Evolutionary conservation across 2,888 invertebrate genomes (phyloP).

Genomic region (Prostheceraeus crozeri): DNA sequence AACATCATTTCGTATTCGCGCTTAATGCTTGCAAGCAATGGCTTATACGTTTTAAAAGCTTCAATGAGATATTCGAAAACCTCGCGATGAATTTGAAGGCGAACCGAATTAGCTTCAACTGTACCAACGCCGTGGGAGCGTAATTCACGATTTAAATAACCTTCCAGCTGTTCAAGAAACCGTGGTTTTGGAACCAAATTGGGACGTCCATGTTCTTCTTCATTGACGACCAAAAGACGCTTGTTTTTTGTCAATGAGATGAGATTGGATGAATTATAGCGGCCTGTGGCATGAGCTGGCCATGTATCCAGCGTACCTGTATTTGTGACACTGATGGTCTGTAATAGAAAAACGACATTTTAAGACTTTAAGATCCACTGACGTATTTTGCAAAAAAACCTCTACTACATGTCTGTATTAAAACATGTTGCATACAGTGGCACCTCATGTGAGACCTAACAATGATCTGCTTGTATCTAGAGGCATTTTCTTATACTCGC

Average conservation of each 20-base stretch:
- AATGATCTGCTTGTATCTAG: no score
- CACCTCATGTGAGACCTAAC: no score
- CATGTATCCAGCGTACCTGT: no score
- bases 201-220: constrained; percentile 46
- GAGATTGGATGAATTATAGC: constrained; percentile 44
- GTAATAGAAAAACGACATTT: no score
- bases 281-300: constrained; percentile 56
- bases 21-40: constrained; percentile 53
- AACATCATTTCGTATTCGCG: constrained; percentile 58
- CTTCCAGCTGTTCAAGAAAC: constrained; percentile 55
- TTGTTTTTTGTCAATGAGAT: constrained; percentile 51
- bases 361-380: no score
- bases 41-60: constrained; percentile 57
- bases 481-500: no score
- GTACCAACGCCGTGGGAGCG: constrained; percentile 49
- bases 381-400: no score
- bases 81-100: constrained; percentile 47
- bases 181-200: constrained; percentile 49
- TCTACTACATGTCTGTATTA: no score
- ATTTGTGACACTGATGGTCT: no score
- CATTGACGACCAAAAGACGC: constrained; percentile 48
- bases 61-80: constrained; percentile 57
- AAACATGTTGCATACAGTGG: no score
- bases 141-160: constrained; percentile 53
- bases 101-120: constrained; percentile 48